Base-by-base conservation (phyloP, 2,888 invertebrate genomes). In the Melitaea athalia region DNA sequence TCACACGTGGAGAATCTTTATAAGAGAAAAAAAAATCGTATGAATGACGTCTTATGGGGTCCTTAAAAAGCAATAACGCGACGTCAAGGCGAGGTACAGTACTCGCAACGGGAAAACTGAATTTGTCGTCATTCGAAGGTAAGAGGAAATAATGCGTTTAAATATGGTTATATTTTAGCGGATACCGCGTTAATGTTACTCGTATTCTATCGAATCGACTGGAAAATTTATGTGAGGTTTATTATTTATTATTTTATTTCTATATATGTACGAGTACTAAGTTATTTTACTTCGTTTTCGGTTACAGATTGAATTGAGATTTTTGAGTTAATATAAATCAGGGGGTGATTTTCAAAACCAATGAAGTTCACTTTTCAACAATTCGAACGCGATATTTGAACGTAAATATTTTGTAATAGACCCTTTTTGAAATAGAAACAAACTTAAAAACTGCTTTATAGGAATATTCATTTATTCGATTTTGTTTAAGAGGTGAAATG, bases 91-190 rank as follows among this genome's bases (percentile, higher is more conserved):
- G 61, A 53, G 63, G 66, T 67, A 55, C 73, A 60, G 45, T 61
- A 24, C 53, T n/a, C 47, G 67, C 77, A 80, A 84, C 84, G 83
- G 85, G 85, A 83, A 87, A 85, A 86, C 81, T 83, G 85, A 86
- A 86, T 86, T 87, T 85, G 83, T 47, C 61, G 42, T 15, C 57
- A 42, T 57, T 15, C 15, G 42, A 57, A 5, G 57, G 57, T 11
- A 5, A 38, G 57, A 42, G 15, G 15, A 57, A 57, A 15, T 38
- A 57, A 57, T 15, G 12, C 42, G 57, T 7, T 57, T 57, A 57
- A 15, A 57, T 5, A 12, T 42, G 57, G n/a, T 57, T 57, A 38
- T 57, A 15, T 57, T 42, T 57, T 42, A 57, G 57, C 57, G 57
- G 11, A 57, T 15, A 42, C 33, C 38, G 12, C 57, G 15, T n/a